A percentile compares a stretch with the other conserved stretches of the same genome.
Conservation (phyloP, 2,888 invertebrate genomes). For the Troglohyphantes excavatus region DNA sequence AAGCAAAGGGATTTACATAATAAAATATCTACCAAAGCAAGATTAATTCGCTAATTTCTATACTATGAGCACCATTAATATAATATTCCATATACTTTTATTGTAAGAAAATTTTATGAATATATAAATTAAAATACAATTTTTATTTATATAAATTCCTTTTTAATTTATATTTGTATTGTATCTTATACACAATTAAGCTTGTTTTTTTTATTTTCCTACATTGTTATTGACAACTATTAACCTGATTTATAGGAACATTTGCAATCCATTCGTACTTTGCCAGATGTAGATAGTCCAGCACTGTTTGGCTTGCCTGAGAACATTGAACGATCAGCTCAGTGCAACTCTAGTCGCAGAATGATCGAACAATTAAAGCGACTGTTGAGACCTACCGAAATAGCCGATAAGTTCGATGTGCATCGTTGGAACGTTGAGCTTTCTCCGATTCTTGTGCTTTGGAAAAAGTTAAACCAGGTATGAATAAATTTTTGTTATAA, state of each 20-base stretch:
- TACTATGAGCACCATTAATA: too few relatives aligned
- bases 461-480: constrained; percentile 89
- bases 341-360: constrained; percentile 86
- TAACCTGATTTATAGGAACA: constrained; percentile 85
- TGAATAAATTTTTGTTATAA: neutral
- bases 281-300: constrained; percentile 89
- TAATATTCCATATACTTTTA: too few relatives aligned
- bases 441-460: constrained; percentile 89
- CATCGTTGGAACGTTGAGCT: constrained; percentile 85
- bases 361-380: constrained; percentile 87
- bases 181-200: neutral
- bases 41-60: too few relatives aligned
- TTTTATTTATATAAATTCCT: too few relatives aligned
- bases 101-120: too few relatives aligned
- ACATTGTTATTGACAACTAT: neutral
- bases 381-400: constrained; percentile 83
- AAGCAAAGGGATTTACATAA: too few relatives aligned
- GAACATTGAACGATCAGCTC: constrained; percentile 93
- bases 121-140: too few relatives aligned
- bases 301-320: constrained; percentile 91
- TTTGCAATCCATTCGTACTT: constrained; percentile 86
- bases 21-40: too few relatives aligned
- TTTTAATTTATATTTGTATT: too few relatives aligned
- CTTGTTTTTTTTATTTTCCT: neutral
- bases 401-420: constrained; percentile 83